Evolutionary conservation across 2,888 invertebrate species (phyloP), one percentile per base, ranked within the genome.

Genomic region (Aspidiotus destructor): DNA sequence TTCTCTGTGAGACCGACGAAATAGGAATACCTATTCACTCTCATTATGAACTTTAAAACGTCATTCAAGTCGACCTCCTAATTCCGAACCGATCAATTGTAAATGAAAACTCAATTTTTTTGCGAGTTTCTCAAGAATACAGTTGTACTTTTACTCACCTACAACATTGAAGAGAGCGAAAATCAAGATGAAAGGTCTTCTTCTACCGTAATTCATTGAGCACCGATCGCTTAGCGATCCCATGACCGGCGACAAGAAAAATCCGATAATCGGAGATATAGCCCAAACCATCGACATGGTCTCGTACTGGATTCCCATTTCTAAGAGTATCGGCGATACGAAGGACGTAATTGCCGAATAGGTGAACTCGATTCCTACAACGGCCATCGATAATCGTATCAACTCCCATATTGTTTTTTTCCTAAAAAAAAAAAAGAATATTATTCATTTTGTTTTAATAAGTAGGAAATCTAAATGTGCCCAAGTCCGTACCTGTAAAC

Each of bases 271-370:
- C 0, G 96, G 96, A 62, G 95, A 95, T 28, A 96, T 78, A 6
- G 94, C 95, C 96, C 96, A 97, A 41, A 95, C 92, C 69, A 96
- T 79, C 0, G 95, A 94, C 93, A 96, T 96, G 75, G 91, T 89
- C 73, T 89, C 85, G 77, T 94, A 93, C 70, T 90, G 87, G 1
- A 97, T 90, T 8, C 96, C 92, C 72, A 96, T 90, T 80, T 93
- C 91, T 6, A 96, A 83, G 13, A 97, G 80, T 0, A 92, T 94
- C 1, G 97, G 96, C 0, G 94, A 95, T 0, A 96, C 96, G 78
- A 96, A 96, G 0, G 96, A 96, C 0, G 96, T 97, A 79, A 97
- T 96, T 0, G 95, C 96, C 0, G 97, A 94, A 76, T 97, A 97
- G 0, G 96, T 94, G 78, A 97, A 93, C 77, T 97, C 96, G 69